Base-by-base conservation (phyloP, 2,113 vertebrate species). In the Boleophthalmus pectinirostris region DNA sequence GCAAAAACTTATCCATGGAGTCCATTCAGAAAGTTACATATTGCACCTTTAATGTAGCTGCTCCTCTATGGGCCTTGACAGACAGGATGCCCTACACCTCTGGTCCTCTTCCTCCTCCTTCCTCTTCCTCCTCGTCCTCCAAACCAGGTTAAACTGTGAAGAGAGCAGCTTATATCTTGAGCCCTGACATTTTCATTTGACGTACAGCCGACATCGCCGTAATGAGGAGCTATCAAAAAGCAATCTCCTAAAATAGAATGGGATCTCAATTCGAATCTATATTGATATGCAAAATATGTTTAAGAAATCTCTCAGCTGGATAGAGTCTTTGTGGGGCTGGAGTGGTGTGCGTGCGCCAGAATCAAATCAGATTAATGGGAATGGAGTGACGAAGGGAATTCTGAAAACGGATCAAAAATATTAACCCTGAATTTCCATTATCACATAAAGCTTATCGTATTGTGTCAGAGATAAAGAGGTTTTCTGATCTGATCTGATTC, bases 201-300 rank as follows among this genome's bases (percentile, higher is more conserved):
- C 92, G 89, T 82, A 74, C 70, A 73, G 87, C 85, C 82, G 87
- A 82, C 90, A 83, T 80, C 69, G 25, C 83, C 54, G 79, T 91
- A 90, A 93, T 93, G 91, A 91, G 86, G 85, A 82, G 78, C 80
- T 77, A 86, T 91, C 82, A 82, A 79, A 86, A 88, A 91, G 84
- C 85, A 82, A 91, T 91, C 85, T 91, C 78, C 77, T 77, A 85
- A 91, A 91, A 91, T 69, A 83, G 84, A 90, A 86, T 79, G 47
- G 68, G 84, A 83, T 90, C 93, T 92, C 90, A 87, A 91, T 92
- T 85, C 85, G 60, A 68, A 69, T 74, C 23, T 66, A 65, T 78
- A 92, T 90, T 93, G 87, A 92, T 92, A 93, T 93, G 91, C 90
- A 90, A 93, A 92, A 87, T 87, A 81, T 82, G 74, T 75, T 2